Evolutionary conservation across 2,888 invertebrate species (phyloP).

Genomic region (Drosophila mayaguana): DNA sequence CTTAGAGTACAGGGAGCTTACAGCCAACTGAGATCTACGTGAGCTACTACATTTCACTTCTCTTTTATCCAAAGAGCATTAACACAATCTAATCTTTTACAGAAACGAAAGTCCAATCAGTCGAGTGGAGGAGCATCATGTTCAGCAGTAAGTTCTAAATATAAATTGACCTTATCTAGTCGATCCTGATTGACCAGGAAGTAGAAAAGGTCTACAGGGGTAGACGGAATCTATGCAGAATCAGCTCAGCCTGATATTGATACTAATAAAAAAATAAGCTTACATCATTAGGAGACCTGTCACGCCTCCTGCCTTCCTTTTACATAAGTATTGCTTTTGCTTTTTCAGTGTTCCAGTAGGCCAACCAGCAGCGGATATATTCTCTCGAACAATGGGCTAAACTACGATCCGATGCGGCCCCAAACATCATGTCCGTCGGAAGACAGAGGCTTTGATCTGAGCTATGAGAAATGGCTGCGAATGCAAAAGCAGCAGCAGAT

Average conservation of each 20-base stretch:
- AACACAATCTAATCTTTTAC: neutral
- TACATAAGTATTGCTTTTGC: neutral
- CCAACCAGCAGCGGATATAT: neutral
- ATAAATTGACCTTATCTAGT: neutral
- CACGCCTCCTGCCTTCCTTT: no score
- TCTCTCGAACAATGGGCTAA: neutral
- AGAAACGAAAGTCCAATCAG: neutral
- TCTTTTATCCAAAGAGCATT: neutral
- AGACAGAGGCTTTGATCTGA: slow-evolving; percentile 12
- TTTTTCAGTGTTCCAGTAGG: slow-evolving; percentile 6
- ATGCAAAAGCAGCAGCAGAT: slow-evolving; percentile 13
- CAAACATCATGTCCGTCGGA: neutral
- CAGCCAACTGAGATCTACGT: slow-evolving; percentile 13
- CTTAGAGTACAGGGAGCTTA: neutral
- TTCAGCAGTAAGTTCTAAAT: slow-evolving; percentile 5
- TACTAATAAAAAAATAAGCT: no score
- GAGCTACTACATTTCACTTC: slow-evolving; percentile 1
- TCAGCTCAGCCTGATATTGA: no score
- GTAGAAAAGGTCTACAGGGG: no score
- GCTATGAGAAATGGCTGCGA: slow-evolving; percentile 25
- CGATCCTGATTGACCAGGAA: neutral
- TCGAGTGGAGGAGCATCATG: neutral
- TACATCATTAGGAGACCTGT: no score
- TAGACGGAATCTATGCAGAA: no score
- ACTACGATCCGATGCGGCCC: neutral